Base-by-base conservation (phyloP, 37 sponge, comb jelly and placozoan species). In the Haliclona indistincta region DNA sequence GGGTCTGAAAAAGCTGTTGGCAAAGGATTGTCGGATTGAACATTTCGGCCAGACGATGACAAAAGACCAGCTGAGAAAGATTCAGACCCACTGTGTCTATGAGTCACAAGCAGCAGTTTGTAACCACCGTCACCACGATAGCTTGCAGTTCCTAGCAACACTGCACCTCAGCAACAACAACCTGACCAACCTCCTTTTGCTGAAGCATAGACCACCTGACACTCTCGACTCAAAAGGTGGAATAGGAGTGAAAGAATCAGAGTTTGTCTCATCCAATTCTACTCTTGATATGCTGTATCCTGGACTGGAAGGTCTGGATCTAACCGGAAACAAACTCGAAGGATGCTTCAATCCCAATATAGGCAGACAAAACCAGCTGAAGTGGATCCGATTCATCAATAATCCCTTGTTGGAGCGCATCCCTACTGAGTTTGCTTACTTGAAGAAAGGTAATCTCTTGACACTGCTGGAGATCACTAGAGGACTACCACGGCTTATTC, bases 251-350 rank as follows among this genome's bases (percentile, higher is more conserved):
- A 38, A 36, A 4, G 80, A 60, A 41, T 25, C 41, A 51, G 64
- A 70, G 29, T 41, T 54, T 20, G 26, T 20, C 11, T 26, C 11
- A n/a, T 7, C 11, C 6, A 56, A 38, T 41, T 53, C 73, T 1
- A 35, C 75, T 1, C 64, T 86, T 1, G 81, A 84, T 32, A 73
- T 90, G 4, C 80, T 93, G 64, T 93, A 86, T 71, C 94, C 94
- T 0, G 47, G 52, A 4, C 76, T 93, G 0, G 72, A 77, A 30
- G 56, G 63, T 0, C 68, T 93, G n/a, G 75, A 86, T 36, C 60
- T 93, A 25, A 54, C 83, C 30, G 4, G 52, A 49, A 93, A 93
- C 67, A 28, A 77, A 26, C 76, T 93, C 4, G 26, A 17, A 8
- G 87, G 86, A 2, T 39, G 33, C 47, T 84, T 90, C 42, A 90